phyloP scores from a whole-genome alignment of 2,797 vertebrate genomes.

The Decapterus maruadsi region DNA sequence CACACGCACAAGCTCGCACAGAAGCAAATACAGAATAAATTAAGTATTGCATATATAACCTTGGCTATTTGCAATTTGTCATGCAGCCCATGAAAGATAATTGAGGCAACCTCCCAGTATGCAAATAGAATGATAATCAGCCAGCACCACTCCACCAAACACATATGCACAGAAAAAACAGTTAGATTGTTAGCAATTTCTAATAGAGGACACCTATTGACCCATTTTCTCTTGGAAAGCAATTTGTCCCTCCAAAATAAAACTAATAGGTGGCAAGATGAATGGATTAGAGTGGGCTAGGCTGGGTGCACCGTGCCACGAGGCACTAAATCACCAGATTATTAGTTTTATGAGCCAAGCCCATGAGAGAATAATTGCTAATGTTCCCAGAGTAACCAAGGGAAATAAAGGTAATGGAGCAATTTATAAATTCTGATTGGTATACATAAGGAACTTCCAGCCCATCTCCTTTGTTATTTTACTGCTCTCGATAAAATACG shows the following conservation, averaged over 20 bases:
- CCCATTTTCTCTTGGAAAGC: conserved; percentile 88
- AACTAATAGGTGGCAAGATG: conserved; percentile 90
- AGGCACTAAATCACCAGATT: conserved; percentile 90
- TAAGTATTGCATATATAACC: conserved; percentile 77
- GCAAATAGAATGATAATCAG: conserved; percentile 85
- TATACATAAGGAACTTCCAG: conserved; percentile 89
- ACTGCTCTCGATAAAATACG: conserved; percentile 85
- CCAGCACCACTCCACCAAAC: conserved; percentile 67
- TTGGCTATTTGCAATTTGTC: conserved; percentile 84
- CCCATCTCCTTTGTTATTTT: conserved; percentile 88
- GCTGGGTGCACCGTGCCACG: conserved; percentile 82
- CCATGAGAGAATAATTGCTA: conserved; percentile 91
- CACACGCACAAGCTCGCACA: conserved; percentile 10
- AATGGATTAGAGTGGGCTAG: conserved; percentile 86
- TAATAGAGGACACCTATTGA: conserved; percentile 88
- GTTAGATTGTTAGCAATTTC: conserved; percentile 85
- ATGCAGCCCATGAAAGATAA: conserved; percentile 82
- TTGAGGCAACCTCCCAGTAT: conserved; percentile 83
- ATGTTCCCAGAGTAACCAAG: conserved; percentile 89
- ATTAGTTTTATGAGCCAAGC: conserved; percentile 89
- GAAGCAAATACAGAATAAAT: conserved; percentile 75
- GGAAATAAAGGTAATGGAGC: conserved; percentile 91
- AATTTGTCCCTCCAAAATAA: conserved; percentile 89
- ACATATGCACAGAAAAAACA: conserved; percentile 62
- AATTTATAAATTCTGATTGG: conserved; percentile 92